Evolutionary conservation across 2,113 vertebrate species (phyloP).

Genomic region (Sialia sialis): DNA sequence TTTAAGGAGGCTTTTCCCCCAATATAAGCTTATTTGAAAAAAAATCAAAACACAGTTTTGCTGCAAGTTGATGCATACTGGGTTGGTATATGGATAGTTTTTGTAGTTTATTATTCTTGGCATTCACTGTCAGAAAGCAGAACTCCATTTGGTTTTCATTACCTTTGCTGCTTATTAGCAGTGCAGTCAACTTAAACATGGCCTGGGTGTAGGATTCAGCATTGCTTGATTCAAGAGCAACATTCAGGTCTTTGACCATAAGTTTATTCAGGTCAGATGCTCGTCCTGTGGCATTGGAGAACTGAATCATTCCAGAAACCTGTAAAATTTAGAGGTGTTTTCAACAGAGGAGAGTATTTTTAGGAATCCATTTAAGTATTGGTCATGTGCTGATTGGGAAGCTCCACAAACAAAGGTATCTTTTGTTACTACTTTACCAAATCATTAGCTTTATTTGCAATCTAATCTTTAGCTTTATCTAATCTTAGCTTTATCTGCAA

Average conservation of each 20-base stretch:
- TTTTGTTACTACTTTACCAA: not conserved
- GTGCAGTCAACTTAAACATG: conserved; percentile 95
- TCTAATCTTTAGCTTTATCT: not conserved
- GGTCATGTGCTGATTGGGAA: not conserved
- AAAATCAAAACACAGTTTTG: not conserved
- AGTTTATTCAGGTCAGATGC: conserved; percentile 87
- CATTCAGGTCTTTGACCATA: conserved; percentile 85
- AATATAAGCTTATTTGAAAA: not conserved
- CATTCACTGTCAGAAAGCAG: not conserved
- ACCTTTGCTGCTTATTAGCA: conserved; percentile 94
- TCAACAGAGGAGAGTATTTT: not conserved
- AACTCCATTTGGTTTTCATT: conserved; percentile 9
- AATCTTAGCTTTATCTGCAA: not conserved
- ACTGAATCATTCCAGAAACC: conserved; percentile 95
- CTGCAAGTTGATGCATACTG: not conserved
- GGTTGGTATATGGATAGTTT: not conserved
- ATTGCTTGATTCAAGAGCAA: conserved; percentile 76
- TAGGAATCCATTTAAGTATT: not conserved
- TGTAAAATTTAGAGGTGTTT: conserved; percentile 38
- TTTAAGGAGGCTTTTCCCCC: not conserved
- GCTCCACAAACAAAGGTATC: not conserved
- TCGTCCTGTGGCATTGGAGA: conserved; percentile 83
- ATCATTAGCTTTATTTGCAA: not conserved
- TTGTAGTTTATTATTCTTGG: not conserved
- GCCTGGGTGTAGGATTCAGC: conserved; percentile 86